Conservation (phyloP, 2,797 vertebrate genomes). For the Acomys russatus region DNA sequence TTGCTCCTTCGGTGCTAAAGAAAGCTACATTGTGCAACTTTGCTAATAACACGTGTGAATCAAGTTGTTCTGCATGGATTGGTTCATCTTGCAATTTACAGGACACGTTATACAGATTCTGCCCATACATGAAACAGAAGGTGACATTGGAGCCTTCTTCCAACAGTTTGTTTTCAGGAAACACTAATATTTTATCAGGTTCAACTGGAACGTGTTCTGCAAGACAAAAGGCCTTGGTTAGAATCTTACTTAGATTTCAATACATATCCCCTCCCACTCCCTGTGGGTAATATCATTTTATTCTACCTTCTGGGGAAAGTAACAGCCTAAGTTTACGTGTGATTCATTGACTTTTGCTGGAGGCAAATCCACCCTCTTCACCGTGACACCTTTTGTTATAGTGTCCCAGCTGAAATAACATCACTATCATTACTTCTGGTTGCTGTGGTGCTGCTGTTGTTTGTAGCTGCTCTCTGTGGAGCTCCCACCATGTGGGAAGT, state of each 20-base stretch:
- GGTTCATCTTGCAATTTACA: not conserved
- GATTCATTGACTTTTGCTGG: not conserved
- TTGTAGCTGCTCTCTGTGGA: not conserved
- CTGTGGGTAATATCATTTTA: not conserved
- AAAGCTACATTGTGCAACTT: constrained; percentile 68
- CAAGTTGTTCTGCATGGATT: constrained; percentile 44
- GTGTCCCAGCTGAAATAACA: no score
- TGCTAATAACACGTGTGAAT: constrained; percentile 58
- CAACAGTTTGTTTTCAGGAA: constrained; percentile 83
- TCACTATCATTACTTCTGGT: rapidly evolving
- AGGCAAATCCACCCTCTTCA: not conserved
- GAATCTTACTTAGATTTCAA: not conserved
- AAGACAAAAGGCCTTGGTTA: constrained; percentile 57
- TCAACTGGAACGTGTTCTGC: constrained; percentile 78
- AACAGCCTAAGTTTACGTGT: not conserved
- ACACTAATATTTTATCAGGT: constrained; percentile 15
- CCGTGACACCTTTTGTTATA: rapidly evolving
- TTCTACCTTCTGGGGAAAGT: not conserved
- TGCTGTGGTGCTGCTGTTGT: rapidly evolving
- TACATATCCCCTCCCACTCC: not conserved
- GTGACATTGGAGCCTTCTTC: constrained; percentile 85
- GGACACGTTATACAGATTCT: not conserved
- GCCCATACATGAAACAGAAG: constrained; percentile 86
- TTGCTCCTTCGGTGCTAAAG: not conserved
- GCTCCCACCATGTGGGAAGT: rapidly evolving